Evolutionary conservation across 2,113 vertebrate genomes (phyloP).

Genomic region (Perca schrenkii): DNA sequence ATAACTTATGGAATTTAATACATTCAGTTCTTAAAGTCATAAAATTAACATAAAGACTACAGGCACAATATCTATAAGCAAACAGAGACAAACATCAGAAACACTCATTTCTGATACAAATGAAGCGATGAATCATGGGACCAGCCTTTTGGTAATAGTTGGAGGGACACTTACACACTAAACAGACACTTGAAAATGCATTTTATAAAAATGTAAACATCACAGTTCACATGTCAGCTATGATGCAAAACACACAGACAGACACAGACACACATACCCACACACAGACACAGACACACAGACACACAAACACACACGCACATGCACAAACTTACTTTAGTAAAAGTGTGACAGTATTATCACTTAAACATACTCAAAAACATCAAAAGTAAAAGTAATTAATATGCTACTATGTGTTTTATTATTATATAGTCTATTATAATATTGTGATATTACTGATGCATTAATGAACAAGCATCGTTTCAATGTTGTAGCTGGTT

Average conservation of each 20-base stretch:
- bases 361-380: too few relatives aligned
- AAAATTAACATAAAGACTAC: not conserved
- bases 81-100: conserved; percentile 9
- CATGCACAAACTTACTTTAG: too few relatives aligned
- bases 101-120: not conserved
- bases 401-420: too few relatives aligned
- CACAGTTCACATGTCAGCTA: conserved; percentile 6
- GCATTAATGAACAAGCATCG: too few relatives aligned
- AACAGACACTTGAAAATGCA: conserved; percentile 32
- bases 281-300: conserved; percentile 10
- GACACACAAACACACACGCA: not conserved
- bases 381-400: too few relatives aligned
- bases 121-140: not conserved
- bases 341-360: too few relatives aligned
- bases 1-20: not conserved
- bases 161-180: not conserved
- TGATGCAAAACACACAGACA: not conserved
- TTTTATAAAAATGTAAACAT: not conserved
- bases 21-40: not conserved
- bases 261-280: not conserved
- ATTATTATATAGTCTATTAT: too few relatives aligned
- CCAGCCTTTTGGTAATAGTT: not conserved
- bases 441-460: too few relatives aligned
- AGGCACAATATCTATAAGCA: not conserved
- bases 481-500: too few relatives aligned